A percentile compares a stretch with the other conserved stretches of the same genome.
These are phyloP conservation scores for Papilio demoleus DNA, from an alignment of 2,888 invertebrate genomes.

Conservation along the genomic window DNA sequence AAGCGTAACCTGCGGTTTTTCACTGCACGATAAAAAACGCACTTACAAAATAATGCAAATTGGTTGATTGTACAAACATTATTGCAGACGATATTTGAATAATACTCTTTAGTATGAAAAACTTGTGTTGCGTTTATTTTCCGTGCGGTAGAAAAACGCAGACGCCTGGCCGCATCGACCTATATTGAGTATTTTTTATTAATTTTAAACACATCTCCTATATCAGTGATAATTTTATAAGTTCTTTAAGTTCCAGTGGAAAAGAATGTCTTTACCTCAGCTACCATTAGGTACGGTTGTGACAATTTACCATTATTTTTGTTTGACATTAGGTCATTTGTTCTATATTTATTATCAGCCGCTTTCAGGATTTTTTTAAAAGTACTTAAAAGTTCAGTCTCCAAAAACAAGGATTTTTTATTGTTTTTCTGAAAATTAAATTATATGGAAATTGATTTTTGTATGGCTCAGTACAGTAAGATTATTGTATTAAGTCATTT, in stretches of 20 bases:
- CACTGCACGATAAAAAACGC: no score
- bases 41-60: no score
- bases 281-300: constrained; percentile 1
- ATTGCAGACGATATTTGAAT: no score
- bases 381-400: constrained; percentile 12
- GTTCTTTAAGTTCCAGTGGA: constrained; percentile 9
- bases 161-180: neutral
- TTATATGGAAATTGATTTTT: neutral
- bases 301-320: constrained; percentile 10
- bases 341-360: neutral
- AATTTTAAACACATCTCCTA: neutral
- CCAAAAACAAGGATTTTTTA: neutral
- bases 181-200: constrained; percentile 4
- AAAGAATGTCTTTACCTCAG: neutral
- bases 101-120: no score
- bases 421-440: neutral
- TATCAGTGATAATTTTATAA: neutral
- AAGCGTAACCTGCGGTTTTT: no score
- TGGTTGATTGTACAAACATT: no score
- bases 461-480: neutral
- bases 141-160: neutral
- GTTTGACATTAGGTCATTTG: neutral
- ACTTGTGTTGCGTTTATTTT: neutral
- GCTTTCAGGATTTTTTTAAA: neutral
- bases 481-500: neutral